Base-by-base conservation (phyloP, 1,140 invertebrate genomes). In the Leptonema lineaticorne region DNA sequence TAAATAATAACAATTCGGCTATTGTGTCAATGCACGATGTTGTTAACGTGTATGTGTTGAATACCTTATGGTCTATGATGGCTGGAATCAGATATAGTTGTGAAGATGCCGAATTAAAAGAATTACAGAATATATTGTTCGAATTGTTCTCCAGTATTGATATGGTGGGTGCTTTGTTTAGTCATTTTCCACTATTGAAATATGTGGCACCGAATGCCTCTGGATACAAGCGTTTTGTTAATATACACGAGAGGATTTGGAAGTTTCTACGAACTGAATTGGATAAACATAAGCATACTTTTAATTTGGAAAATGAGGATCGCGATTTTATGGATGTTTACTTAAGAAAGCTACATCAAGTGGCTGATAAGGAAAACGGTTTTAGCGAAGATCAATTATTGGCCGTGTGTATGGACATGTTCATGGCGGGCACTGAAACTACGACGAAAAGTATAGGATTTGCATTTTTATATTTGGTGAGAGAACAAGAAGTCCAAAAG, bases 241-340 rank as follows among this genome's bases (percentile, higher is more conserved):
- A 85, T 48, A 89, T 85, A 0, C 91, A 93, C 76, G 79, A 86
- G 53, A 83, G 84, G 28, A 79, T 93, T 18, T 92, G 90, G 86
- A 78, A 81, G 37, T 93, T 92, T 75, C 75, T 93, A 30, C 79
- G 87, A 74, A 83, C 86, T 18, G 91, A 93, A 77, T 80, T 95
- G 7, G 79, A 88, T 46, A 85, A 85, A 67, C 93, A 95, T 75
- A 90, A 92, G 68, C 78, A 84, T 33, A 86, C 84, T 0, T 90
- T 90, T 69, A 79, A 85, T 67, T 81, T 70, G 72, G 84, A 80
- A 28, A 81, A 79, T 22, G 84, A 87, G 41, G 87, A 89, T 1
- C 84, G 90, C 59, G 92, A 95, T 79, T 88, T 95, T 18, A 94
- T 96, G 85, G 93, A 95, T 74, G 87, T 88, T 7, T 95, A 94